Conservation (phyloP, 2,113 vertebrate species). For the Capreolus pygargus region DNA sequence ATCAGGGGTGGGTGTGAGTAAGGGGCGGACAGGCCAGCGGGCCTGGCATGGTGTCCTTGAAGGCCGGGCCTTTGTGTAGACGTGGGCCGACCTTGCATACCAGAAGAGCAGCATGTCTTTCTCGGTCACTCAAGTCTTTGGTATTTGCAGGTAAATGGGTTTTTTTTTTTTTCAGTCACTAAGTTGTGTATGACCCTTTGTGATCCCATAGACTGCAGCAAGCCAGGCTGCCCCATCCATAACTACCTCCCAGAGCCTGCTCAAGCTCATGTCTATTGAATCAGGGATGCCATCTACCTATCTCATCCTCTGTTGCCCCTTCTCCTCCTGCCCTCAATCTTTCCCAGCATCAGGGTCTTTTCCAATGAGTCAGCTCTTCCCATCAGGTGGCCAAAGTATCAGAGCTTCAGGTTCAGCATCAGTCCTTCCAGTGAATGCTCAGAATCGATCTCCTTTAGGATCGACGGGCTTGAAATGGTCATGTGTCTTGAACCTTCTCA, state of each 20-base stretch:
- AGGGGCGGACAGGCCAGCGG: fast-evolving
- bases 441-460: background rate
- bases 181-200: background rate
- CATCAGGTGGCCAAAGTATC: background rate
- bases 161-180: background rate
- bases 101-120: fast-evolving
- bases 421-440: background rate
- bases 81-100: fast-evolving
- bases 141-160: fast-evolving
- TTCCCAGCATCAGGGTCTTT: background rate
- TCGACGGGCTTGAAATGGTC: background rate
- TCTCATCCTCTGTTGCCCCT: background rate
- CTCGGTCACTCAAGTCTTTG: fast-evolving
- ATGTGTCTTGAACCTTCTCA: fast-evolving
- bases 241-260: background rate
- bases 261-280: background rate
- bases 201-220: background rate
- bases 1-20: background rate
- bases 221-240: background rate
- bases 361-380: background rate
- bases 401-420: background rate
- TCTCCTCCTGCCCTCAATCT: background rate
- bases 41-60: no score
- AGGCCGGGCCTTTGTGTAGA: fast-evolving
- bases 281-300: background rate